Percentiles rank a stretch among this genome's conserved stretches.
Evolutionary conservation across 2,113 vertebrate species (phyloP).

Genomic region (Xenopus laevis): DNA sequence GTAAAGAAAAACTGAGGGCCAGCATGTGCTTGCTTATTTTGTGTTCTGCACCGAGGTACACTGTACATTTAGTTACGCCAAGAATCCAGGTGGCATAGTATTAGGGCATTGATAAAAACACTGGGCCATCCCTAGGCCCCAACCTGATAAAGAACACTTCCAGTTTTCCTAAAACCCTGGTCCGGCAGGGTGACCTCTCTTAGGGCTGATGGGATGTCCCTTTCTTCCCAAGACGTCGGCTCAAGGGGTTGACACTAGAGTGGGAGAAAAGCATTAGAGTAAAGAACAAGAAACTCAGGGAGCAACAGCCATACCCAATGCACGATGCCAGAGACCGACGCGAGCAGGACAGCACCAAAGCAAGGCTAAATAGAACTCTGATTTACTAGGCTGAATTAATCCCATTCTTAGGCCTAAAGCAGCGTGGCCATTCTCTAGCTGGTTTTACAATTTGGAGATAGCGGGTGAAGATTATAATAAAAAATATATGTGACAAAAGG

Average conservation of each 20-base stretch:
- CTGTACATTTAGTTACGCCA: background rate
- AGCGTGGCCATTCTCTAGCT: too few relatives aligned
- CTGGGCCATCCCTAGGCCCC: constrained; percentile 27
- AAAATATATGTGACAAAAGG: background rate
- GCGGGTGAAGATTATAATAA: background rate
- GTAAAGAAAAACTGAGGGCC: too few relatives aligned
- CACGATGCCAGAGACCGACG: constrained; percentile 34
- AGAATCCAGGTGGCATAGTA: background rate
- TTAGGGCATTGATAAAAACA: background rate
- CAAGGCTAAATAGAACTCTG: constrained; percentile 12
- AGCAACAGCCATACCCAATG: constrained; percentile 21
- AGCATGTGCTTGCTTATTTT: too few relatives aligned
- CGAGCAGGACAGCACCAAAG: constrained; percentile 30
- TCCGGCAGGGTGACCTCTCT: constrained; percentile 42
- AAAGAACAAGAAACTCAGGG: constrained; percentile 10
- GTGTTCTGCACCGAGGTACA: background rate
- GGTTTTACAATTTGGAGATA: background rate
- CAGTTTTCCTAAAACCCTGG: constrained; percentile 41
- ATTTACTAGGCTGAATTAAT: constrained; percentile 34
- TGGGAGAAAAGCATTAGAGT: constrained; percentile 41
- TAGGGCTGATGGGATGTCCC: constrained; percentile 39
- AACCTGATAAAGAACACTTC: constrained; percentile 41
- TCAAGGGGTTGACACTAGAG: constrained; percentile 43
- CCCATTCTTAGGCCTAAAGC: background rate
- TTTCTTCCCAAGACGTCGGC: constrained; percentile 41